Evolutionary conservation across 2,113 vertebrate genomes (phyloP).

Genomic region (Eclectus roratus): DNA sequence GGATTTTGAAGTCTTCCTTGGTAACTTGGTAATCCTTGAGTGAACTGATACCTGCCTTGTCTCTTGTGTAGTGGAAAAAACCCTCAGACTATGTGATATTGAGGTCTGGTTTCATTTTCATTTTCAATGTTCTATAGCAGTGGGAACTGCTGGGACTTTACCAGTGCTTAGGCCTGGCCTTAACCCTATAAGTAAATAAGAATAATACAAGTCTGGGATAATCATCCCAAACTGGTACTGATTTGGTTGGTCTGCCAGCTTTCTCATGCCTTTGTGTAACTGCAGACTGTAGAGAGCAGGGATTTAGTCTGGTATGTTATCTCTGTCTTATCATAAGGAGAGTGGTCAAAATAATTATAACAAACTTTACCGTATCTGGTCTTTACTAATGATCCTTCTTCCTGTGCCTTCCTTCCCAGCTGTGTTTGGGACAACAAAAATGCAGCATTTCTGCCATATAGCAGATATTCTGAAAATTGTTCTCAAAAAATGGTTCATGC

Average conservation of each 20-base stretch:
- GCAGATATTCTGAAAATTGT: not conserved
- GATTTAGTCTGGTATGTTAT: not conserved
- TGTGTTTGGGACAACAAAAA: constrained; percentile 24
- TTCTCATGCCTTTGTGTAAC: not conserved
- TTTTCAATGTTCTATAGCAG: not conserved
- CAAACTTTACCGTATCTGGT: not conserved
- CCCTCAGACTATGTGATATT: not conserved
- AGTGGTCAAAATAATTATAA: constrained; percentile 5
- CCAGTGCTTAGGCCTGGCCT: not conserved
- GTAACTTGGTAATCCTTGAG: not conserved
- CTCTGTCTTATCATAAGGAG: not conserved
- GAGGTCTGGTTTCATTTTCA: not conserved
- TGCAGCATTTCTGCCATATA: not conserved
- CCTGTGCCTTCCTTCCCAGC: not conserved
- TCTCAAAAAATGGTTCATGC: not conserved
- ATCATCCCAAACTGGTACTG: not conserved
- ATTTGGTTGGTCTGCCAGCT: not conserved
- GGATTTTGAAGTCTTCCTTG: not conserved
- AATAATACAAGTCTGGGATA: not conserved
- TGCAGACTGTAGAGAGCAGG: not conserved
- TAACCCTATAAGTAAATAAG: not conserved
- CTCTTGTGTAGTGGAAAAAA: not conserved
- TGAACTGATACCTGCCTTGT: not conserved
- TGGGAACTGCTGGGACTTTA: not conserved
- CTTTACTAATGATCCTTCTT: not conserved